phyloP scores from a whole-genome alignment of 2,113 vertebrate species.

The Alosa alosa region DNA sequence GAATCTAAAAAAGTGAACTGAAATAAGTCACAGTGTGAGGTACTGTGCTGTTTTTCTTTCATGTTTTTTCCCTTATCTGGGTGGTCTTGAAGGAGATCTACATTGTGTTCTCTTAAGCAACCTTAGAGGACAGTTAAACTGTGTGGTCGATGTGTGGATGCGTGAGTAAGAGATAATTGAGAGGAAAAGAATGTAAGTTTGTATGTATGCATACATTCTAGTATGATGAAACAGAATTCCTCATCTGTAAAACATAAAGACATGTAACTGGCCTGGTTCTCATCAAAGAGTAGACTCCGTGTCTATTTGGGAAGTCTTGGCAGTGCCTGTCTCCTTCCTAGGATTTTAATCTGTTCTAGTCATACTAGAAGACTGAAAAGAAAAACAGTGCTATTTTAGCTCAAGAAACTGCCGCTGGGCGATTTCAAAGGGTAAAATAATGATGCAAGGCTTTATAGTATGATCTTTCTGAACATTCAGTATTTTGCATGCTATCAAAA shows the following conservation, averaged over 20 bases:
- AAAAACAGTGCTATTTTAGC: background rate
- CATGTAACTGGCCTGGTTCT: background rate
- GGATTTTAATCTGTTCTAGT: background rate
- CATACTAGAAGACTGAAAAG: background rate
- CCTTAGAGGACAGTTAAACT: background rate
- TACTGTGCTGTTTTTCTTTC: background rate
- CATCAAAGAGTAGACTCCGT: background rate
- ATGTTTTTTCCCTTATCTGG: background rate
- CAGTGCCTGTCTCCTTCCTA: conserved; percentile 49
- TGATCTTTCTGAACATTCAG: background rate
- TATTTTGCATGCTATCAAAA: background rate
- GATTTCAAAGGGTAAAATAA: background rate
- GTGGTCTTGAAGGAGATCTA: background rate
- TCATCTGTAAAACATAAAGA: background rate
- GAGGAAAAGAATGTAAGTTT: background rate
- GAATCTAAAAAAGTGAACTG: too few species aligned
- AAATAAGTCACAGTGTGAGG: background rate
- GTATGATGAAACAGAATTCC: background rate
- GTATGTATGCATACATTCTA: background rate
- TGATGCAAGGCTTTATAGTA: background rate
- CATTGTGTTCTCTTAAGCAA: background rate
- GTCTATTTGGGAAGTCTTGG: background rate
- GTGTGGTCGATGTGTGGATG: background rate
- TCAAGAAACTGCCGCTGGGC: background rate
- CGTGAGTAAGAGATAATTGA: background rate